Evolutionary conservation across 2,797 vertebrate genomes (phyloP), one percentile per base, ranked within the genome.

Genomic region (Esox lucius): DNA sequence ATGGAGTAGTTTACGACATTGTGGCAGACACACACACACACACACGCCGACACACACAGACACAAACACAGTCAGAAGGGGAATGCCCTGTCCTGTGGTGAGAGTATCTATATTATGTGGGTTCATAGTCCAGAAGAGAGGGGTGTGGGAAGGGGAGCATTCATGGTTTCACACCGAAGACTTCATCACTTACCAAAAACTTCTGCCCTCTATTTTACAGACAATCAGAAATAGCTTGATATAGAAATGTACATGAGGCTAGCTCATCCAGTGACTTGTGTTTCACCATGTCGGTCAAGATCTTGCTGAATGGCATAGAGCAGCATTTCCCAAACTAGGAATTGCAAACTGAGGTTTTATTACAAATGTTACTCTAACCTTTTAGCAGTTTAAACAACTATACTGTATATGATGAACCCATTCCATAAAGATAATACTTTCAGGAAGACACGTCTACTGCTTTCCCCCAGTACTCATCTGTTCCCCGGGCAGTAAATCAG

Each of bases 1-100:
- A 8, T 17, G 75, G 78, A 78, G 73, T 28, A 42, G 74, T 70
- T 83, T 72, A 83, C 64, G 56, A 56, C 64, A 76, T 65, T 69
- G 24, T 22, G 62, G 17, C 16, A 11, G 8, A 19, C 5, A 22
- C 8, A 67, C 65, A 12, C 4, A 68, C 66, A 5, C 66, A 68
- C 35, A 68, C 22, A 68, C 67, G 68, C 11, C 11, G 4, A 19
- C 5, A 22, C 8, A 24, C 16, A 12, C 17, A 12, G 66, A 6
- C 61, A 67, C 65, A 12, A 11, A 68, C 66, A 5, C 66, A 68
- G 11, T 46, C 42, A 17, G 19, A 68, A 8, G 59, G 80, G 61
- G 69, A 83, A 77, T 68, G 70, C 71, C 64, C 46, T 46, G 31
- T 72, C 17, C 16, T 33, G 24, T 75, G 17, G 35, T 0, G 19